Evolutionary conservation across 2,888 invertebrate species (phyloP).

Genomic region (Willowsia nigromaculata): DNA sequence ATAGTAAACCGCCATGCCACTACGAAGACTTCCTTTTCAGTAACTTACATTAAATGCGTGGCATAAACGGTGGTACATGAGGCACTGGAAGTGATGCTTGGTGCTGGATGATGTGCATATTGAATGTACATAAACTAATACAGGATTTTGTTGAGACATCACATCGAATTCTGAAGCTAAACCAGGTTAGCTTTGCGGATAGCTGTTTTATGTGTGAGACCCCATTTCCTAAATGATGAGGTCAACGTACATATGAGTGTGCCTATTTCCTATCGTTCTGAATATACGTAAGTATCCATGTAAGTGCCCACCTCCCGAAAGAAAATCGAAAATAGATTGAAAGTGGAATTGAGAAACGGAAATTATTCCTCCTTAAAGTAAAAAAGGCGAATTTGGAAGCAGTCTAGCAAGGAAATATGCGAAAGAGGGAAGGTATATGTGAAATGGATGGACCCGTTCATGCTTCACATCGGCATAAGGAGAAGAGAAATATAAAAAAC

Average conservation of each 20-base stretch:
- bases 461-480: neutral
- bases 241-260: conserved; percentile 60
- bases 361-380: conserved; percentile 67
- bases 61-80: neutral
- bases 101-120: neutral
- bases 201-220: conserved; percentile 55
- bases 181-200: conserved; percentile 36
- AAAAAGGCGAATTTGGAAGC: conserved; percentile 48
- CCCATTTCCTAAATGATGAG: conserved; percentile 68
- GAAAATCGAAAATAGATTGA: conserved; percentile 71
- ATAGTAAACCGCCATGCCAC: neutral
- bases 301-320: neutral
- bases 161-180: neutral
- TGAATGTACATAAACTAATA: conserved; percentile 4
- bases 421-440: conserved; percentile 31
- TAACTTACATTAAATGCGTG: conserved; percentile 15
- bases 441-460: conserved; percentile 33
- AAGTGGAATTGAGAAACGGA: conserved; percentile 68
- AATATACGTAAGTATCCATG: neutral
- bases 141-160: neutral
- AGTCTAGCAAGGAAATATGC: conserved; percentile 52
- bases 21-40: neutral
- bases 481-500: no score
- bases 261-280: conserved; percentile 11
- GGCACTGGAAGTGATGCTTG: neutral